Percentiles rank a stretch among this genome's conserved stretches.
Conservation (phyloP, 2,888 invertebrate genomes). For the Phyto melanocephala region DNA sequence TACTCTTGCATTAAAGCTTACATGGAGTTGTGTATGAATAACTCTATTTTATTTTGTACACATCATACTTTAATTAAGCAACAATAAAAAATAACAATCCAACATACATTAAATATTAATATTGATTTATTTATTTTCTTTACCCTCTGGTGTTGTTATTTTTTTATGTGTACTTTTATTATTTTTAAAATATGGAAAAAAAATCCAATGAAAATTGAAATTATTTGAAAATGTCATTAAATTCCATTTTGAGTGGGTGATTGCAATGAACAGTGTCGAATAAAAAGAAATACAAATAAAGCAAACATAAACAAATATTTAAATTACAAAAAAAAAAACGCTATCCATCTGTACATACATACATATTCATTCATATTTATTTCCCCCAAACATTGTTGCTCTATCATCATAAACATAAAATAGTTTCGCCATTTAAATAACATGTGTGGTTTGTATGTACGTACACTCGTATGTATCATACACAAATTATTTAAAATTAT, state of each 20-base stretch:
- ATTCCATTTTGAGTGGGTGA: constrained; percentile 25
- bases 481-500: background rate
- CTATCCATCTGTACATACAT: background rate
- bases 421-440: background rate
- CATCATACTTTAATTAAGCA: no score
- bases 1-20: no score
- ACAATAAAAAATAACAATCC: no score
- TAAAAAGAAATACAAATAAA: background rate
- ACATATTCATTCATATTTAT: background rate
- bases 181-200: background rate
- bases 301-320: background rate
- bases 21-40: no score
- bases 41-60: no score
- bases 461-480: no score
- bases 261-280: background rate
- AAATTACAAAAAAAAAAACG: background rate
- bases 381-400: background rate
- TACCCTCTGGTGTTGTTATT: no score
- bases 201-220: background rate
- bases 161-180: no score
- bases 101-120: no score
- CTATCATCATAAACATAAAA: background rate
- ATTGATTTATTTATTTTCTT: no score
- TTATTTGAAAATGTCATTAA: constrained; percentile 25
- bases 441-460: background rate